Evolutionary conservation across 2,888 invertebrate genomes (phyloP).

Genomic region (Chloroclystis v-ata): DNA sequence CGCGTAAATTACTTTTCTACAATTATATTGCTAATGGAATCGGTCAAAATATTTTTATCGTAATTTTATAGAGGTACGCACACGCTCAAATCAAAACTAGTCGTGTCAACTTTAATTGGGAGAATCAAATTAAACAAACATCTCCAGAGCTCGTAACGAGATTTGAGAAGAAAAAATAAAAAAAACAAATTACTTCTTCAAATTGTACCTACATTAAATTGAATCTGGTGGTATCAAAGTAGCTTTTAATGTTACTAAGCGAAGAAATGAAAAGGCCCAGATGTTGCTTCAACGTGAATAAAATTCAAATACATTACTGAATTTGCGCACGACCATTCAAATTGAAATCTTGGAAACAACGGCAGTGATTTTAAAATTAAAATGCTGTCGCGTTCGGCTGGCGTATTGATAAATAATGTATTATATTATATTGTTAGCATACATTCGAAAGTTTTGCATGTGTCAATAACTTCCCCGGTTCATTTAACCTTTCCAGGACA

Average conservation of each 20-base stretch:
- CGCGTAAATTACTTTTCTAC: conserved; percentile 18
- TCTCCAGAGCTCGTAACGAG: conserved; percentile 5
- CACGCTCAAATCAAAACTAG: conserved; percentile 4
- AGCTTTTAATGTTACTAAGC: conserved; percentile 19
- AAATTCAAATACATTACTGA: conserved; percentile 36
- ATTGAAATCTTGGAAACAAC: conserved; percentile 46
- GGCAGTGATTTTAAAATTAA: conserved; percentile 48
- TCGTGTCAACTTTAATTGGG: conserved; percentile 7
- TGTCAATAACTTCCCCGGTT: conserved; percentile 41
- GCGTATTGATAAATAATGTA: conserved; percentile 46
- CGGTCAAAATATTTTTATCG: background rate
- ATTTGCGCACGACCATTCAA: conserved; percentile 38
- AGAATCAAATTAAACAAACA: conserved; percentile 12
- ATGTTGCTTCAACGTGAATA: conserved; percentile 23
- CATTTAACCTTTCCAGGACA: conserved; percentile 11
- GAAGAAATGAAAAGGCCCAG: conserved; percentile 21
- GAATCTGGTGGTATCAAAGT: conserved; percentile 14
- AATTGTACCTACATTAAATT: conserved; percentile 20
- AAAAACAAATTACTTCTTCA: conserved; percentile 14
- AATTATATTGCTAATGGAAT: conserved; percentile 1
- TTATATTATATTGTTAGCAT: conserved; percentile 43
- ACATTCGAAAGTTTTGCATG: conserved; percentile 40
- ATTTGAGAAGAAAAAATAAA: conserved; percentile 10
- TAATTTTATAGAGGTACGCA: background rate
- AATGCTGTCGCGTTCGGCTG: conserved; percentile 37